These are phyloP conservation scores for Cremastobaeus sp. DNA, from an alignment of 2,888 invertebrate genomes.

Conservation along the genomic window DNA sequence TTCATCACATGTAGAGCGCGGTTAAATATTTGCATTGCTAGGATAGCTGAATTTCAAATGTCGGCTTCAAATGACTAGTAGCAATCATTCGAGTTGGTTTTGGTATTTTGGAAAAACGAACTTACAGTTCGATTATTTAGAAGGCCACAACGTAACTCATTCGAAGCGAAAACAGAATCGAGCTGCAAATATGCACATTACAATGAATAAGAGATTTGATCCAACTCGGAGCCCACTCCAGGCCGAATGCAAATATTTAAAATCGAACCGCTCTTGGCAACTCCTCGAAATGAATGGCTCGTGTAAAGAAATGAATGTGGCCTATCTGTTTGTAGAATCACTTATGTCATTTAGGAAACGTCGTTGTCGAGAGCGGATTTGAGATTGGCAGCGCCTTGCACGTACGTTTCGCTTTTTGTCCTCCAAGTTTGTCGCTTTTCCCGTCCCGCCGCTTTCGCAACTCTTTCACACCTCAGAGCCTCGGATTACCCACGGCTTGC, in stretches of 20 bases:
- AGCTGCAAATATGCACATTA: too few relatives aligned
- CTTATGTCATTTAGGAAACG: constrained; percentile 54
- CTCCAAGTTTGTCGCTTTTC: constrained; percentile 3
- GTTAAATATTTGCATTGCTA: too few relatives aligned
- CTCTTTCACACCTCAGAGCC: constrained; percentile 52
- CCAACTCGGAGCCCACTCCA: too few relatives aligned
- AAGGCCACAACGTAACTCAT: too few relatives aligned
- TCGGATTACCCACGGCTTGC: constrained; percentile 62
- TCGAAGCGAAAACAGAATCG: too few relatives aligned
- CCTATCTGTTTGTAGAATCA: constrained; percentile 44
- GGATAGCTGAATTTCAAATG: too few relatives aligned
- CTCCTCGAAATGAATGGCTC: neutral
- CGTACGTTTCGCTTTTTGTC: constrained; percentile 32
- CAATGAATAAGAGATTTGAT: too few relatives aligned
- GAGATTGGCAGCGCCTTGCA: constrained; percentile 46
- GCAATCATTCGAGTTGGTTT: too few relatives aligned
- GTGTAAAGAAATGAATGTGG: constrained; percentile 21
- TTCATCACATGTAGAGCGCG: too few relatives aligned
- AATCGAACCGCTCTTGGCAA: neutral
- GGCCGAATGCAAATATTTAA: neutral
- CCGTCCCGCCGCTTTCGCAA: constrained; percentile 54
- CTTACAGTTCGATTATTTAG: too few relatives aligned
- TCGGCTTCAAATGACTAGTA: too few relatives aligned
- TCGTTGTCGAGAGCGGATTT: constrained; percentile 49
- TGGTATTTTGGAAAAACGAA: too few relatives aligned